These are phyloP conservation scores for Azorinus chamasolen DNA, from an alignment of 2,888 invertebrate species.

Conservation along the genomic window DNA sequence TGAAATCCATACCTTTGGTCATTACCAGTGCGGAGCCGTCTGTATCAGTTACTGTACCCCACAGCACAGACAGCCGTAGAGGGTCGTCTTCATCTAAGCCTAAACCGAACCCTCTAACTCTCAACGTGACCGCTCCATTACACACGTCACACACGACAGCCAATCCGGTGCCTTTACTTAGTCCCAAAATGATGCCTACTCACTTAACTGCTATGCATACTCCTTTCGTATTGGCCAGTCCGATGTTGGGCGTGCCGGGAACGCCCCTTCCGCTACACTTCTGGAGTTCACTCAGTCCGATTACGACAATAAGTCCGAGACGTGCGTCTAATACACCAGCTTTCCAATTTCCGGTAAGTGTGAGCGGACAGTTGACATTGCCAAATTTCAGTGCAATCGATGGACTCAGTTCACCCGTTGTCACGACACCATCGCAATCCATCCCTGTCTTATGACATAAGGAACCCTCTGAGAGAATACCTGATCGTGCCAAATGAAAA, in stretches of 20 bases:
- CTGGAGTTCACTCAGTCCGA: slow-evolving; percentile 86
- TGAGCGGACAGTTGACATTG: slow-evolving; percentile 73
- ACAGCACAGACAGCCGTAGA: no score
- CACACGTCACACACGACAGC: slow-evolving; percentile 70
- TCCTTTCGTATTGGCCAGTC: slow-evolving; percentile 79
- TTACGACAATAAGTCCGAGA: slow-evolving; percentile 74
- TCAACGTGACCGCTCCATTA: slow-evolving; percentile 63
- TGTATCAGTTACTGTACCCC: no score
- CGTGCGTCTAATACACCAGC: slow-evolving; percentile 56
- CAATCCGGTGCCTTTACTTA: slow-evolving; percentile 71
- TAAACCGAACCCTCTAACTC: slow-evolving; percentile 76
- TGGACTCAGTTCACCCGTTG: slow-evolving; percentile 70
- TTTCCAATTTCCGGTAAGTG: slow-evolving; percentile 81
- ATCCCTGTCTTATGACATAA: slow-evolving; percentile 74
- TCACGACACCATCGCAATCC: slow-evolving; percentile 72
- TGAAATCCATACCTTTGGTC: not conserved
- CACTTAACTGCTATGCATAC: slow-evolving; percentile 70
- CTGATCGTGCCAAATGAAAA: no score
- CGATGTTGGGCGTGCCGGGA: slow-evolving; percentile 74
- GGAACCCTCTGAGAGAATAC: no score
- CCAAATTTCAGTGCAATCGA: slow-evolving; percentile 67
- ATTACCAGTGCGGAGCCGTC: no score
- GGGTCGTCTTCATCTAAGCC: slow-evolving; percentile 61
- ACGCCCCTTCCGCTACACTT: slow-evolving; percentile 84
- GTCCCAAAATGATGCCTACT: slow-evolving; percentile 74